phyloP scores from a whole-genome alignment of 2,113 vertebrate genomes.

The Microcebus tavaratra region DNA sequence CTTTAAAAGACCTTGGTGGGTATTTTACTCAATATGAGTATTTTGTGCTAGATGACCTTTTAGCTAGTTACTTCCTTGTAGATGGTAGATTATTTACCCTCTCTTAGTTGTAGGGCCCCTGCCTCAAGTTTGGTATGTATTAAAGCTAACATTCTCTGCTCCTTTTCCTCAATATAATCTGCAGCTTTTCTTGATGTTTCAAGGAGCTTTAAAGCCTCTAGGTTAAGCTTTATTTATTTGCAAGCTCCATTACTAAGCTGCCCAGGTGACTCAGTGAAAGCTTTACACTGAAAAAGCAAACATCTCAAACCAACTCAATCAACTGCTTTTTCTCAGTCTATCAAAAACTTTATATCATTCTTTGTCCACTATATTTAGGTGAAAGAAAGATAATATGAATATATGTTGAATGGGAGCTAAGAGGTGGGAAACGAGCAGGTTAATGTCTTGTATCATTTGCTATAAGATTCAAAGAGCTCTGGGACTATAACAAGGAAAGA shows the following conservation, averaged over 20 bases:
- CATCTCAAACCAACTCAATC: not conserved
- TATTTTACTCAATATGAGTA: not conserved
- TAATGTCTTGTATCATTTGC: conserved; percentile 80
- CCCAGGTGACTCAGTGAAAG: not conserved
- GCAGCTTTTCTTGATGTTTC: conserved; percentile 22
- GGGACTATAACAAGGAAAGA: not conserved
- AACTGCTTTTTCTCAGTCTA: not conserved
- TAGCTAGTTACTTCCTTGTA: conserved; percentile 22
- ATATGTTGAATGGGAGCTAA: conserved; percentile 66
- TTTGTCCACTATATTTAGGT: conserved; percentile 69
- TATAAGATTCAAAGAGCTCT: not conserved
- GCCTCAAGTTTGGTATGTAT: not conserved
- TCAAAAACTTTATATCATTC: not conserved
- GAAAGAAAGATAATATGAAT: conserved; percentile 55
- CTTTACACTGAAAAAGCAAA: conserved; percentile 31
- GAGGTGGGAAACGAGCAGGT: conserved; percentile 53
- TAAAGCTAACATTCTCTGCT: conserved; percentile 46
- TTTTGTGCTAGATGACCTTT: not conserved
- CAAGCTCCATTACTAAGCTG: conserved; percentile 17
- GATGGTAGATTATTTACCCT: conserved; percentile 1
- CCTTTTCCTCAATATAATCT: not conserved
- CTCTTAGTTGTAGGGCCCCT: not conserved
- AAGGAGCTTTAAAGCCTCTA: not conserved
- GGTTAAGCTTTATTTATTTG: conserved; percentile 24
- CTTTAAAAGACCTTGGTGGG: not conserved